Evolutionary conservation across 2,797 vertebrate species (phyloP).

Genomic region (Syndactyla subalaris): DNA sequence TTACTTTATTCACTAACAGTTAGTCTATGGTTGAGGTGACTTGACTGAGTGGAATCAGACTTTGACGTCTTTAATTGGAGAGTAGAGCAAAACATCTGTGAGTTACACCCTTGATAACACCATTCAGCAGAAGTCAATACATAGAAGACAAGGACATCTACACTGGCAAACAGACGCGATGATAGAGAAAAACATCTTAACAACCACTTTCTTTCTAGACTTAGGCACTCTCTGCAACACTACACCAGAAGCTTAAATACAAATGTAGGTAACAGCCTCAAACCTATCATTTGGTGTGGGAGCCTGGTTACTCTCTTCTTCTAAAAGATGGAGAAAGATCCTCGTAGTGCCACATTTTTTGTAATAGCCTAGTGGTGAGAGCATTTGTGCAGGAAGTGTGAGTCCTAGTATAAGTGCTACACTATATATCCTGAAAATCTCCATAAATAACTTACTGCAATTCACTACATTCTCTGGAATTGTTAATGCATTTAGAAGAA

Average conservation of each 20-base stretch:
- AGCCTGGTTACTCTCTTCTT: neutral
- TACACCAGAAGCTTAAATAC: neutral
- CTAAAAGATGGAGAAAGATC: neutral
- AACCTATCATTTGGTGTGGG: neutral
- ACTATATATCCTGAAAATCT: neutral
- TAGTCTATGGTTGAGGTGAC: neutral
- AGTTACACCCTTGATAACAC: neutral
- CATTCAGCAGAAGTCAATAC: neutral
- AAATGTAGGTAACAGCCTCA: neutral
- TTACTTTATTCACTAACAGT: neutral
- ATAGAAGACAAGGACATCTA: neutral
- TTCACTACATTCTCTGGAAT: neutral
- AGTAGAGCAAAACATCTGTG: neutral
- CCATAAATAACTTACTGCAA: neutral
- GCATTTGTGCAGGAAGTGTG: neutral
- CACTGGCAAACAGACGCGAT: neutral
- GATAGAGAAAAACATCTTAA: neutral
- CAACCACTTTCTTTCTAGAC: neutral
- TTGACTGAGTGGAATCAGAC: neutral
- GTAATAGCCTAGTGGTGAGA: neutral
- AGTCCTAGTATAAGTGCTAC: neutral
- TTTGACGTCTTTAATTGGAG: neutral
- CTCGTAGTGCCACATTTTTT: neutral
- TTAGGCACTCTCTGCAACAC: neutral
- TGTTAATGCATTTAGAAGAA: neutral